Base-by-base conservation (phyloP, 2,113 vertebrate species). In the Xyliphius kryptos region DNA sequence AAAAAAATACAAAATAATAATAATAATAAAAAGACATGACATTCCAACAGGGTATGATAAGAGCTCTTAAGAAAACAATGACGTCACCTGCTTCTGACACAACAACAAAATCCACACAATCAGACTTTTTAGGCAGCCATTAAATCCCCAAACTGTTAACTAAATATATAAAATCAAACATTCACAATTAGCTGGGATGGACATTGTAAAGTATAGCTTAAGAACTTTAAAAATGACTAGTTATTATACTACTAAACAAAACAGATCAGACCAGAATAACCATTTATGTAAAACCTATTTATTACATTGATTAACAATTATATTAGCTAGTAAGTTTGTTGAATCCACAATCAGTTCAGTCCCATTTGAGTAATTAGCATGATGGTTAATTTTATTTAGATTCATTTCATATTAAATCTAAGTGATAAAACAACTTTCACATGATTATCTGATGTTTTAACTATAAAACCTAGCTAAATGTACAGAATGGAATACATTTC, bases 41-140 rank as follows among this genome's bases (percentile, higher is more conserved):
- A 68, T 53, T 64, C 5, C 61, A 79, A 70, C 72, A 70, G 74
- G 61, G 56, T 70, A 47, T 74, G 62, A 74, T 26, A 66, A 67
- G 77, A 76, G 75, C 79, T 75, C 64, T 52, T 21, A 49, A 53
- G 61, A 69, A 73, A 81, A 86, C 82, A 84, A 86, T 78, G 77
- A 64, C 69, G 83, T 87, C 84, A 85, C 81, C 81, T 86, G 84
- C 81, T 82, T 56, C 81, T 80, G 80, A 83, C 78, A 81, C 71
- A 58, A 72, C 61, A 49, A 74, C 78, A 73, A 67, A 68, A 72
- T 52, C 57, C 38, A 37, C 70, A 66, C 55, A 44, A 66, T 61
- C n/a, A 65, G 19, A 56, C 75, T 51, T 69, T 50, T 37, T 22
- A 56, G 54, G 43, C 20, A 56, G 51, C 57, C 53, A 66, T 48